Conservation (phyloP, 1,140 invertebrate species). For the Fopius arisanus region DNA sequence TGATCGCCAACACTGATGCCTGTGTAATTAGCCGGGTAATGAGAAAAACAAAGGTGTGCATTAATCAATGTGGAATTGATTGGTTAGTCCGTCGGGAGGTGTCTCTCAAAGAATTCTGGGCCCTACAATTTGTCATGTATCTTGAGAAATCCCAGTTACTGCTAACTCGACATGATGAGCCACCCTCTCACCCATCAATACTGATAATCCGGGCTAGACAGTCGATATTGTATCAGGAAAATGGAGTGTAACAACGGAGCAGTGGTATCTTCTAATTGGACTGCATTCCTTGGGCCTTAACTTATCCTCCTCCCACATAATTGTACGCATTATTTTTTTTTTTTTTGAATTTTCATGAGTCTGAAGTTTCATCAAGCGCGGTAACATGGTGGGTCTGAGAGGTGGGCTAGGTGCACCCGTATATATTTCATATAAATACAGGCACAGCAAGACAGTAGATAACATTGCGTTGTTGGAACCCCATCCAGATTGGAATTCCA, state of each 20-base stretch:
- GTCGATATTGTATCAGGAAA: slow-evolving; percentile 23
- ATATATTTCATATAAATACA: slow-evolving; percentile 16
- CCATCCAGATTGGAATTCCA: slow-evolving; percentile 26
- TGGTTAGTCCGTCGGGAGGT: slow-evolving; percentile 45
- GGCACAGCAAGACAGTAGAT: slow-evolving; percentile 24
- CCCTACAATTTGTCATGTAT: no score
- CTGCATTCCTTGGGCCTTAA: slow-evolving; percentile 50
- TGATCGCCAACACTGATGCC: slow-evolving; percentile 41
- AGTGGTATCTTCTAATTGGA: slow-evolving; percentile 55
- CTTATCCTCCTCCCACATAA: no score
- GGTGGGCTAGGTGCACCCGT: slow-evolving; percentile 22
- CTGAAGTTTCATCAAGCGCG: slow-evolving; percentile 52
- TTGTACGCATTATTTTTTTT: slow-evolving; percentile 35
- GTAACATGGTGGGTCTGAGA: neutral
- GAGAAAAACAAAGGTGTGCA: slow-evolving; percentile 46
- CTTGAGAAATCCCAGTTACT: no score
- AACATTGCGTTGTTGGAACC: slow-evolving; percentile 16
- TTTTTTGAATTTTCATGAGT: slow-evolving; percentile 60
- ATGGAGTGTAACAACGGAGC: neutral
- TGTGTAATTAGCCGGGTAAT: slow-evolving; percentile 55
- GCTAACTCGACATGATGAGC: no score
- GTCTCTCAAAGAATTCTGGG: slow-evolving; percentile 8
- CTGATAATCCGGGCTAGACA: neutral
- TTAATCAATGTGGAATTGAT: slow-evolving; percentile 60
- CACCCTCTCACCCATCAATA: no score